Percentiles rank a stretch among this genome's conserved stretches.
Conservation (phyloP, 2,113 vertebrate genomes). For the Epinephelus fuscoguttatus region DNA sequence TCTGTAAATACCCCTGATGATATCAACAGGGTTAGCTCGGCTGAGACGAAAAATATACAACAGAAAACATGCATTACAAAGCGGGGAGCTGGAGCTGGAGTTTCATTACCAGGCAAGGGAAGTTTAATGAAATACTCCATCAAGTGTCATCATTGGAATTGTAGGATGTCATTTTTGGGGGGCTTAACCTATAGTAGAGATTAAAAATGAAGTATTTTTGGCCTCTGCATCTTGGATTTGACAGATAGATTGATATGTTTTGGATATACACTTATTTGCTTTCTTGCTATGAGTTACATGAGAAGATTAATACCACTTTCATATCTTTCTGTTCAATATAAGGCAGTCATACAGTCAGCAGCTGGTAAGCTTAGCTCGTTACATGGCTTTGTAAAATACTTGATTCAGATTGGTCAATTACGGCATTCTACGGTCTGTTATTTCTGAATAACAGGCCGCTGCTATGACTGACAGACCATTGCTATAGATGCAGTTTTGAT, state of each 20-base stretch:
- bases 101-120: not conserved
- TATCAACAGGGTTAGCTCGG: not conserved
- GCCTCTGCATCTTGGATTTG: not conserved
- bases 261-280: not conserved
- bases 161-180: not conserved
- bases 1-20: not conserved
- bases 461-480: too few relatives aligned
- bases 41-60: not conserved
- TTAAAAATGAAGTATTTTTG: not conserved
- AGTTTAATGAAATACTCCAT: not conserved
- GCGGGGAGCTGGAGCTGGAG: not conserved
- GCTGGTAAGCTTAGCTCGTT: too few relatives aligned
- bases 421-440: too few relatives aligned
- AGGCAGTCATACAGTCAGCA: too few relatives aligned
- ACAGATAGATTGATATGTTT: not conserved
- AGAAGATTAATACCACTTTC: too few relatives aligned
- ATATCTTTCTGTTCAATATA: too few relatives aligned
- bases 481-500: too few relatives aligned
- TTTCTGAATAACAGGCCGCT: too few relatives aligned
- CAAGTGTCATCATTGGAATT: not conserved
- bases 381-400: too few relatives aligned
- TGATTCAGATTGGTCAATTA: too few relatives aligned
- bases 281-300: too few relatives aligned
- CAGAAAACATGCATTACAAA: not conserved
- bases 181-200: not conserved